Percentiles rank a stretch among this genome's conserved stretches.
Evolutionary conservation across 1,140 invertebrate genomes (phyloP).

Genomic region (Drosophila tani): DNA sequence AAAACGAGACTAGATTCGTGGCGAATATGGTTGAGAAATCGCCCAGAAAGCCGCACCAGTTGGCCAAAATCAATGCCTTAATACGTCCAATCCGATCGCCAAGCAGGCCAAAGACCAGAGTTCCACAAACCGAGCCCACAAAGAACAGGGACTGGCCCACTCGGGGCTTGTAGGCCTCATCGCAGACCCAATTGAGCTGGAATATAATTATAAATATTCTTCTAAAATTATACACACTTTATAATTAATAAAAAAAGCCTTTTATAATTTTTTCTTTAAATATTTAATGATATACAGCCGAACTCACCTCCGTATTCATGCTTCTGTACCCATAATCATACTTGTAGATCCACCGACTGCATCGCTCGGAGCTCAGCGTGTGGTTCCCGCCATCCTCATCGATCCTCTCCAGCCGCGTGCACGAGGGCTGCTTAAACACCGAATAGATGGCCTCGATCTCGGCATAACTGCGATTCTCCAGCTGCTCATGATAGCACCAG

Average conservation of each 20-base stretch:
- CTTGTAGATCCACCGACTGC: slow-evolving; percentile 86
- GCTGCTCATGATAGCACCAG: slow-evolving; percentile 80
- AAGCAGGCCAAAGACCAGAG: slow-evolving; percentile 86
- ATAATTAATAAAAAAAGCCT: not conserved
- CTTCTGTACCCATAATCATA: slow-evolving; percentile 85
- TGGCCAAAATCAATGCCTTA: slow-evolving; percentile 86
- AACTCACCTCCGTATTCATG: slow-evolving; percentile 86
- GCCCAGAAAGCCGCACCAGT: slow-evolving; percentile 86
- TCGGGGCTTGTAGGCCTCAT: slow-evolving; percentile 86
- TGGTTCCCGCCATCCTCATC: slow-evolving; percentile 32
- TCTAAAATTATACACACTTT: not conserved
- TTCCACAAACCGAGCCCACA: slow-evolving; percentile 87
- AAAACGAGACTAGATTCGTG: slow-evolving; percentile 84
- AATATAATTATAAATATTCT: not conserved
- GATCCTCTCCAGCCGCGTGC: slow-evolving; percentile 52
- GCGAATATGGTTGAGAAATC: slow-evolving; percentile 86
- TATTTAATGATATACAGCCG: not conserved
- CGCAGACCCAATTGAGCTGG: slow-evolving; percentile 87
- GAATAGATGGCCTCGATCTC: slow-evolving; percentile 63
- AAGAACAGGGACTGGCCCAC: slow-evolving; percentile 87
- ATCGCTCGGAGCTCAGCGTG: slow-evolving; percentile 58
- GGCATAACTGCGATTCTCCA: slow-evolving; percentile 60
- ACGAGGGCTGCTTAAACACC: slow-evolving; percentile 57
- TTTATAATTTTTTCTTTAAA: too few relatives aligned
- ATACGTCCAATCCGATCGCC: slow-evolving; percentile 87